Evolutionary conservation across 2,113 vertebrate species (phyloP), one percentile per base, ranked within the genome.

Genomic region (Hippocampus abdominalis): DNA sequence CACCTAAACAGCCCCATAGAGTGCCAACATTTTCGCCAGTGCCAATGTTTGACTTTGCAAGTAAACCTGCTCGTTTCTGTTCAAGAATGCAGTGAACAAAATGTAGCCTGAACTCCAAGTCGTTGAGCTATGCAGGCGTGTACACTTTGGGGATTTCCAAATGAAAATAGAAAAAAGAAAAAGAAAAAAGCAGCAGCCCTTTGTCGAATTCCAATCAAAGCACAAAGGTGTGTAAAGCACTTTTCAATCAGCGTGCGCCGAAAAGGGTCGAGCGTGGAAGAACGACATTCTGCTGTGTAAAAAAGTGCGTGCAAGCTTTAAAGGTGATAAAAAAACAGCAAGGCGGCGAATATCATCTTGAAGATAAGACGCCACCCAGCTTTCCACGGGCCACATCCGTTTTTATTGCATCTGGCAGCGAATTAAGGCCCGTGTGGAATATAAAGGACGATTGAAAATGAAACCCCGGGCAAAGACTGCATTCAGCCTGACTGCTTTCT

Each of bases 331-430:
- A 93, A 91, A 93, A 93, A 92, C 86, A 69, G 72, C 79, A 81
- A 76, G 83, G 83, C 81, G 79, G 83, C 87, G 84, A 92, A 90
- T 91, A 89, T 91, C 88, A 90, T 90, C 88, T 83, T 81, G 83
- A 82, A 88, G 84, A 88, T 91, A 94, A 93, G 90, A 93, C 89
- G 88, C 87, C 78, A 80, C 87, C 82, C 88, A 61, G 68, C 79
- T 93, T 86, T 93, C 92, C 92, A 90, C 87, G 85, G 88, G 90
- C 89, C 87, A 81, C 88, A 87, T 88, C 64, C 81, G 76, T 88
- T 92, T 92, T 92, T 92, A 93, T 92, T 90, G 81, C 84, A 77
- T 93, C 91, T 93, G 91, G 92, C 94, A 93, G 92, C 86, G 90
- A 94, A 95, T 95, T 94, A 94, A 94, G 92, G 90, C 86, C 82